A percentile compares a stretch with the other conserved stretches of the same genome.
These are phyloP conservation scores for Chrysemys picta DNA, from an alignment of 2,113 vertebrate species.

Conservation along the genomic window DNA sequence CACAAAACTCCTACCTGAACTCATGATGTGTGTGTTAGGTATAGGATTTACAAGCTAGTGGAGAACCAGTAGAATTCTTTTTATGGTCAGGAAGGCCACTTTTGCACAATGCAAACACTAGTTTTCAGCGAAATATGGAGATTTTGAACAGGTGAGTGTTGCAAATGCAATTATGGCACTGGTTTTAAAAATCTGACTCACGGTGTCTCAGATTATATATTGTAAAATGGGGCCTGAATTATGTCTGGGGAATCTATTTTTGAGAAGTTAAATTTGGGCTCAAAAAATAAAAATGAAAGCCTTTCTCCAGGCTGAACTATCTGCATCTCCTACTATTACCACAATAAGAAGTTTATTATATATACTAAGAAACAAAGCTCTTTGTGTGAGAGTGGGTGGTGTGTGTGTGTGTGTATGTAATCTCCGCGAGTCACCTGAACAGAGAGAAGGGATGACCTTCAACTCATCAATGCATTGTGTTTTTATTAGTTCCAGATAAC, in stretches of 20 bases:
- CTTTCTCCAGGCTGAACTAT: neutral
- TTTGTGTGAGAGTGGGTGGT: neutral
- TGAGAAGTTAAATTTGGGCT: neutral
- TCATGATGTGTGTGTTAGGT: neutral
- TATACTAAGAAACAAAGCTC: neutral
- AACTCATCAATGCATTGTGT: conserved; percentile 78
- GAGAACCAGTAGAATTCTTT: neutral
- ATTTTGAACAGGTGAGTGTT: neutral
- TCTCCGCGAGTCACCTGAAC: neutral
- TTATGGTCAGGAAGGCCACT: neutral
- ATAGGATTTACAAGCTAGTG: neutral
- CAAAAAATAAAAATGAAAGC: neutral
- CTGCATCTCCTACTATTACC: neutral
- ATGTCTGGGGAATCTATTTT: neutral
- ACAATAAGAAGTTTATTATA: neutral
- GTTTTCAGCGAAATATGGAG: neutral
- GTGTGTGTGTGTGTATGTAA: neutral
- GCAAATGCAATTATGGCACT: neutral
- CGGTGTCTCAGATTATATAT: neutral
- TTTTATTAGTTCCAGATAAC: conserved; percentile 88
- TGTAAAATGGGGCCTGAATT: neutral
- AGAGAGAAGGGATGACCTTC: conserved; percentile 83
- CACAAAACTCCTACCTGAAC: neutral
- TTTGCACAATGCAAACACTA: neutral
- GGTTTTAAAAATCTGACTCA: neutral